Conservation (phyloP, 2,797 vertebrate species). For the Pseudomugil tenellus region DNA sequence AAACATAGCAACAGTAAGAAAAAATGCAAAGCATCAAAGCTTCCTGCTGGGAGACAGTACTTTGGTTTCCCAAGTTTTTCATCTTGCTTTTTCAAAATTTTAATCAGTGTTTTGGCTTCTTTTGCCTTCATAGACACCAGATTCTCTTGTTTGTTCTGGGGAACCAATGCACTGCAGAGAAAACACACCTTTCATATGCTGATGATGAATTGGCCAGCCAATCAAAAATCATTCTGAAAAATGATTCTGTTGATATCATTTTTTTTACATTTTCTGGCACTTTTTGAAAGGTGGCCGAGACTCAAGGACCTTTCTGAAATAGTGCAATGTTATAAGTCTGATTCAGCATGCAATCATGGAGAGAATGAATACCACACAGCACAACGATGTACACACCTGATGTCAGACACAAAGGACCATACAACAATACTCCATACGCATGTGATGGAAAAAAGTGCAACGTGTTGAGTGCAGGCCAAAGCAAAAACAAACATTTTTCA, state of each 20-base stretch:
- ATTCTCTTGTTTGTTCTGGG: slow-evolving; percentile 30
- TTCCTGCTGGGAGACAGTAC: slow-evolving; percentile 17
- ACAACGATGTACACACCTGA: slow-evolving; percentile 49
- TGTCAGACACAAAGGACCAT: slow-evolving; percentile 39
- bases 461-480: slow-evolving; percentile 52
- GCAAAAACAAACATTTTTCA: slow-evolving; percentile 23
- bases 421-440: slow-evolving; percentile 37
- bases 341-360: slow-evolving; percentile 72
- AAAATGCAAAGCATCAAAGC: neutral
- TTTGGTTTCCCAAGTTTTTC: slow-evolving; percentile 59
- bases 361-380: slow-evolving; percentile 51
- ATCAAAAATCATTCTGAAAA: slow-evolving; percentile 51
- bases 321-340: slow-evolving; percentile 42
- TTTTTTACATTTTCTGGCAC: neutral
- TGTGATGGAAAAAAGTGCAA: slow-evolving; percentile 56
- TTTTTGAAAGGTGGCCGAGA: slow-evolving; percentile 8
- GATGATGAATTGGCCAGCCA: slow-evolving; percentile 48
- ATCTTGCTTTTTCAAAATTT: neutral
- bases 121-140: neutral
- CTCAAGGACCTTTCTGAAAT: neutral
- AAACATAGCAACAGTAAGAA: slow-evolving; percentile 13
- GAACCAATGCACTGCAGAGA: slow-evolving; percentile 50
- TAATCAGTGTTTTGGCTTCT: neutral
- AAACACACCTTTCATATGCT: slow-evolving; percentile 25
- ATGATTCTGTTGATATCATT: slow-evolving; percentile 21